Conservation (phyloP, 2,113 vertebrate genomes). For the Pteruthius melanotis region DNA sequence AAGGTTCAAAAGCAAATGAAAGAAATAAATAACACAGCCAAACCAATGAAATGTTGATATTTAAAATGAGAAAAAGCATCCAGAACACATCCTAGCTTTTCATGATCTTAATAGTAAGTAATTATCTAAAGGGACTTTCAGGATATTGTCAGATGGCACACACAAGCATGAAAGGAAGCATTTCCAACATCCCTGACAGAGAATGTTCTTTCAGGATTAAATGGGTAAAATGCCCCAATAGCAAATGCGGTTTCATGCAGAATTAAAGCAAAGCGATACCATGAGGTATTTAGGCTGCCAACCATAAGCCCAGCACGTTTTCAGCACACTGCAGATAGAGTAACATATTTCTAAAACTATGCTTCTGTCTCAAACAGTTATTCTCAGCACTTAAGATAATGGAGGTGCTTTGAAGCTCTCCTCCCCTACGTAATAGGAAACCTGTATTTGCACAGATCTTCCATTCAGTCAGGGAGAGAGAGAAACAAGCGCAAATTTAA, state of each 20-base stretch:
- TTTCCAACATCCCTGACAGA: neutral
- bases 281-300: neutral
- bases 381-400: neutral
- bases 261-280: neutral
- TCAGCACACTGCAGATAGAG: neutral
- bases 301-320: fast-evolving
- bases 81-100: neutral
- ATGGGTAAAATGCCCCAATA: neutral
- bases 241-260: neutral
- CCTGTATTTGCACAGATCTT: neutral
- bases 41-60: neutral
- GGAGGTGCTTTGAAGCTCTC: neutral
- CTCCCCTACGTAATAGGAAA: neutral
- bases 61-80: neutral
- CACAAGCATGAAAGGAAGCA: neutral
- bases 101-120: neutral
- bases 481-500: neutral
- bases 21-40: neutral
- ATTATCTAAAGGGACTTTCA: neutral
- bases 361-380: neutral
- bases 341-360: neutral
- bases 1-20: neutral
- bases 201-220: neutral
- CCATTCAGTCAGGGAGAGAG: neutral
- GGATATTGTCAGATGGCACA: neutral